A percentile compares a stretch with the other conserved stretches of the same genome.
Evolutionary conservation across 1,140 invertebrate genomes (phyloP).

Genomic region (Lucilia sericata): DNA sequence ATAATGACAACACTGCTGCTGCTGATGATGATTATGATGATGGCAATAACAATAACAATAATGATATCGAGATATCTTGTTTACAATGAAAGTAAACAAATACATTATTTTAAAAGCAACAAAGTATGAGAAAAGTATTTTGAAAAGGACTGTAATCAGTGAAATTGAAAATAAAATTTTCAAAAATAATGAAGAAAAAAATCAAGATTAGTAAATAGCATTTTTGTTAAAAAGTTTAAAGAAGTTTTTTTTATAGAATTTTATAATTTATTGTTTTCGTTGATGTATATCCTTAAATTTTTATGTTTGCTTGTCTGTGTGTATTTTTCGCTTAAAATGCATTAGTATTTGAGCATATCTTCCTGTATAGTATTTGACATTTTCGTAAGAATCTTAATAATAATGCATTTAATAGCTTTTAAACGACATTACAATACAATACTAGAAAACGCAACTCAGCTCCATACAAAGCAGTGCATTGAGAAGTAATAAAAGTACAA

Average conservation of each 20-base stretch:
- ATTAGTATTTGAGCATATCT: no score
- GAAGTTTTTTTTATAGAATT: no score
- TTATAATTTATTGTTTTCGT: no score
- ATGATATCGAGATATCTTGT: neutral
- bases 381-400: neutral
- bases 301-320: neutral
- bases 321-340: neutral
- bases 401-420: conserved; percentile 27
- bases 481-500: neutral
- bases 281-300: no score
- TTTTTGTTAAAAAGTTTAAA: no score
- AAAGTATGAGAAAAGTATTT: no score
- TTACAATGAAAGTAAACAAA: no score
- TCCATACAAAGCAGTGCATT: neutral
- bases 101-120: no score
- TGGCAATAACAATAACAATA: neutral
- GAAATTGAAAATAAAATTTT: no score
- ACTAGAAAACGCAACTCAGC: neutral
- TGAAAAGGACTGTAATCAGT: no score
- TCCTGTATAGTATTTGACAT: neutral
- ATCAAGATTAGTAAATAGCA: no score
- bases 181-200: no score
- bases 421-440: conserved; percentile 11
- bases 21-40: neutral
- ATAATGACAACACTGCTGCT: neutral